These are phyloP conservation scores for Abrostola tripartita DNA, from an alignment of 2,888 invertebrate genomes.

Conservation along the genomic window DNA sequence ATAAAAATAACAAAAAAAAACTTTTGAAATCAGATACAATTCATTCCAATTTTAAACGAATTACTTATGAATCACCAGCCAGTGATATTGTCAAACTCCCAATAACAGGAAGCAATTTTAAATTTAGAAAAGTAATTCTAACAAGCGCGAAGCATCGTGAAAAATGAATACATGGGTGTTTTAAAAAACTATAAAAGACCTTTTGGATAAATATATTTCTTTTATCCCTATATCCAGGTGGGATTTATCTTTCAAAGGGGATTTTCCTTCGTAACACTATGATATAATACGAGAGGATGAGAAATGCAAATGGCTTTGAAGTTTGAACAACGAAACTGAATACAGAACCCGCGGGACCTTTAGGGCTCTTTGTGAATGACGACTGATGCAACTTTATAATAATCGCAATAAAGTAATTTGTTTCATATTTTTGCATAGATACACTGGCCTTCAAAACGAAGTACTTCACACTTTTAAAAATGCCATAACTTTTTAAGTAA, in stretches of 20 bases:
- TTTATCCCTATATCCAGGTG: slow-evolving; percentile 3
- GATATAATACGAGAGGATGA: slow-evolving; percentile 35
- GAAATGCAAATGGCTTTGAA: slow-evolving; percentile 46
- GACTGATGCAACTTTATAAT: slow-evolving; percentile 6
- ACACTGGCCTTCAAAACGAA: too few species aligned
- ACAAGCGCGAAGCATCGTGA: neutral
- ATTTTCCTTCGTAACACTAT: slow-evolving; percentile 40
- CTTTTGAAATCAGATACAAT: too few species aligned
- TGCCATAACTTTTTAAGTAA: too few species aligned
- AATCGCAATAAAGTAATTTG: neutral
- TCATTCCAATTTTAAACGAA: too few species aligned
- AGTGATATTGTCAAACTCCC: slow-evolving; percentile 3
- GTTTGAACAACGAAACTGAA: slow-evolving; percentile 26
- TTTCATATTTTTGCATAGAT: too few species aligned
- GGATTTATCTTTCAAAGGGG: slow-evolving; percentile 32
- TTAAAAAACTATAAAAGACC: neutral
- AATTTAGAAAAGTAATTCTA: slow-evolving; percentile 19
- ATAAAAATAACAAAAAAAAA: too few species aligned
- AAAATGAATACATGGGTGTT: too few species aligned
- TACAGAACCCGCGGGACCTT: slow-evolving; percentile 30
- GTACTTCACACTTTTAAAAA: too few species aligned
- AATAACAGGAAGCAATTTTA: slow-evolving; percentile 20
- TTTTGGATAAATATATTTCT: neutral
- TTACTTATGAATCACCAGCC: too few species aligned
- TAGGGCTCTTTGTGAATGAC: neutral